Base-by-base conservation (phyloP, 2,113 vertebrate species). In the Camelus dromedarius region DNA sequence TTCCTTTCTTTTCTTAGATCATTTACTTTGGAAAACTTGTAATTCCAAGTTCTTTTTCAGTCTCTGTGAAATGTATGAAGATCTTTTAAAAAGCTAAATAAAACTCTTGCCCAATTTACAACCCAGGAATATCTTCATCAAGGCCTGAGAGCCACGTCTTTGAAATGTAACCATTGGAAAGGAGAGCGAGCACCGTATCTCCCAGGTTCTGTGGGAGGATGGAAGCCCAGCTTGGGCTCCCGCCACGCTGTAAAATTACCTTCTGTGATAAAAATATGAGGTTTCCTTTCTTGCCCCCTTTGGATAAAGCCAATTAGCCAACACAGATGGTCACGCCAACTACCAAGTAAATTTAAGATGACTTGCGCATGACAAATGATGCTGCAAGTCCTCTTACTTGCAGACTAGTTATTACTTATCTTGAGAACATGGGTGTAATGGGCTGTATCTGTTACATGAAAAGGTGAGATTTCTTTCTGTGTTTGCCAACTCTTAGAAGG, bases 81-180 rank as follows among this genome's bases (percentile, higher is more conserved):
- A 60, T n/a, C 32, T 79, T 85, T 92, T 54, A 72, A 72, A 94
- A 93, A n/a, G 35, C 32, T 88, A 95, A 73, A 72, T 69, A 84
- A 75, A 76, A 35, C 19, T 52, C 15, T 81, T 96, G 90, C 16
- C 24, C 30, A 64, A 8, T 79, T 91, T 73, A 26, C 3, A 52
- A 80, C 26, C 80, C 50, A 62, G 26, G 50, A 72, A 69, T 32
- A 28, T 54, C 10, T 95, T 62, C 89, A 54, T 58, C 28, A 46
- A 76, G 7, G 12, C 14, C 16, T n/a, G 10, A 62, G 77, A 50
- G 18, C 4, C 32, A 15, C 26, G 2, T 89, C 32, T 73, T 32
- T 28, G 35, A 64, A 81, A 82, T 18, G 5, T 42, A 70, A 62
- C 35, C 67, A 73, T 52, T 22, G 52, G 60, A 9, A 86, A 20